Base-by-base conservation (phyloP, 1,140 invertebrate species). In the Drosophila seguyi region DNA sequence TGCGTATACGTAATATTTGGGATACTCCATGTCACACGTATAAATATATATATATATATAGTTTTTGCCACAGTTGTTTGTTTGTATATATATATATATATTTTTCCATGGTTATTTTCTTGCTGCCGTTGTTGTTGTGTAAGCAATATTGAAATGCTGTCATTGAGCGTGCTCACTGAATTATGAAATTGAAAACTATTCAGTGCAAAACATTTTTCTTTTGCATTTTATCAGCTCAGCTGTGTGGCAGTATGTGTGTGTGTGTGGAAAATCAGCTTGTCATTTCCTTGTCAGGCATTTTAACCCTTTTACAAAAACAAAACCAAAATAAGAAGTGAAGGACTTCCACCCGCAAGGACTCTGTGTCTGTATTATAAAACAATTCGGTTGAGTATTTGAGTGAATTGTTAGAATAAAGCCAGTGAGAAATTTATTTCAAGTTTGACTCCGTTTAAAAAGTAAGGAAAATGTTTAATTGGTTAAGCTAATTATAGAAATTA, bases 151-250 rank as follows among this genome's bases (percentile, higher is more conserved):
- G 85, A 90, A 87, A 87, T 91, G 71, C 87, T 87, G 88, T 88
- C 88, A 84, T 84, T 88, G 77, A 83, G 71, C 81, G 79, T 91
- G 90, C 71, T 90, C 90, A 91, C 68, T 90, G 85, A 91, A 90
- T 90, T 91, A 90, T 91, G 90, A 91, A 91, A 91, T 91, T 91
- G 90, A 91, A 91, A 91, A 90, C 79, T 91, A 85, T 90, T 90
- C 79, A 85, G 75, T 75, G 81, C 73, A 85, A 88, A 90, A 75
- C 45, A 73, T 73, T 72, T 81, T 86, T 81, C 74, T 82, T 55
- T 86, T 68, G 79, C 63, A 87, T 86, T 86, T 83, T 83, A 77
- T 67, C 69, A 86, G 69, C 71, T 86, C 63, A 72, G 68, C 20
- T 68, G 65, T 20, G 36, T 25, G 34, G 34, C 34, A 36, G 11